Conservation (phyloP, 2,113 vertebrate genomes). For the Scophthalmus maximus region DNA sequence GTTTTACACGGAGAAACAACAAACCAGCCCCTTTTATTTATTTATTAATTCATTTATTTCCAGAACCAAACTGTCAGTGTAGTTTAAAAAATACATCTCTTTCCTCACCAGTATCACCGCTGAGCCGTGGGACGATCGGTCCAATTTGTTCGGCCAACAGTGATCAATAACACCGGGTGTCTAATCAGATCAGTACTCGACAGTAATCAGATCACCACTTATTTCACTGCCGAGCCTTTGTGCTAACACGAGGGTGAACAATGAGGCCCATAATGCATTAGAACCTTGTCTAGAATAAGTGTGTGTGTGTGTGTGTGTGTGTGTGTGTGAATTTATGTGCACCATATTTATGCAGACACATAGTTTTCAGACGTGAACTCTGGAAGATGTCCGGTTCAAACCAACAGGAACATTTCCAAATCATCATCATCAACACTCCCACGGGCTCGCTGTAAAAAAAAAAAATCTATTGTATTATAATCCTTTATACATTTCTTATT, state of each 20-base stretch:
- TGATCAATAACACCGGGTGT: conserved; percentile 45
- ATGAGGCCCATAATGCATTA: neutral
- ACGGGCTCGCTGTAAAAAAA: no score
- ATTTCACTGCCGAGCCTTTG: neutral
- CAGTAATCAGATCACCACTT: conserved; percentile 31
- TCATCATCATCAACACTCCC: no score
- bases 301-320: neutral
- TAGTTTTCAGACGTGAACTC: no score
- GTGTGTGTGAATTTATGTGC: neutral
- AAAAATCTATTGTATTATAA: no score
- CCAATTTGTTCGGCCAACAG: conserved; percentile 9
- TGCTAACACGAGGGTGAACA: conserved; percentile 6
- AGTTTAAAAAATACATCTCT: neutral
- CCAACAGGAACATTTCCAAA: no score
- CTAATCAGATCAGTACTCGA: conserved; percentile 37
- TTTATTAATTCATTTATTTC: no score
- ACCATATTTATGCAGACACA: no score
- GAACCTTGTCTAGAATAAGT: neutral
- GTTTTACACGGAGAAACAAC: conserved; percentile 9
- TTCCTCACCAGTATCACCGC: neutral
- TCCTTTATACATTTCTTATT: no score
- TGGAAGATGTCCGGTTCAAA: no score
- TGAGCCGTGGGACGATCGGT: conserved; percentile 1
- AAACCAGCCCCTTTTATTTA: neutral
- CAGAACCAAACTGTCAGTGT: neutral